Evolutionary conservation across 2,888 invertebrate genomes (phyloP).

Genomic region (Phengaris alcon): DNA sequence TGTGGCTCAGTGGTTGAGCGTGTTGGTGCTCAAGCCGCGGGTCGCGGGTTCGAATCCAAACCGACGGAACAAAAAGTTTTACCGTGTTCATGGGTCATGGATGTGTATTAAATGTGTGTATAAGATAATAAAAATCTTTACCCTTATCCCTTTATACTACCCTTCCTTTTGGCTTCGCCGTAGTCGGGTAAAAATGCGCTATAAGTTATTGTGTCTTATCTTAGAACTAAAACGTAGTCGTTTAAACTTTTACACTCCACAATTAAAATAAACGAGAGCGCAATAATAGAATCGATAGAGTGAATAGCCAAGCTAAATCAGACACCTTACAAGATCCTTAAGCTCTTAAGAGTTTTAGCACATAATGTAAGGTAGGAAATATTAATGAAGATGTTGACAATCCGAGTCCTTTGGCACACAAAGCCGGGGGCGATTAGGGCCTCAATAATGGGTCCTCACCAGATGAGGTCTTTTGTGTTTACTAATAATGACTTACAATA

Average conservation of each 20-base stretch:
- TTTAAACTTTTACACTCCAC: neutral
- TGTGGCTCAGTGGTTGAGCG: no score
- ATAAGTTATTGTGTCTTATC: neutral
- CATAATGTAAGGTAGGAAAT: slow-evolving; percentile 47
- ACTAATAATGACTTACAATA: slow-evolving; percentile 56
- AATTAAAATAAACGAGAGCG: slow-evolving; percentile 19
- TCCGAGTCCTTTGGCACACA: slow-evolving; percentile 60
- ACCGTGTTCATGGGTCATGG: no score
- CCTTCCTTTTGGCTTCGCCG: no score
- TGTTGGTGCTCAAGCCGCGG: no score
- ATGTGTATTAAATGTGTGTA: no score
- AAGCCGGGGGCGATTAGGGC: slow-evolving; percentile 51
- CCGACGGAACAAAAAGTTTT: no score
- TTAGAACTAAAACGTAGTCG: neutral
- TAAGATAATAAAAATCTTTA: no score
- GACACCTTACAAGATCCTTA: slow-evolving; percentile 41
- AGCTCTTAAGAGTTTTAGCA: slow-evolving; percentile 42
- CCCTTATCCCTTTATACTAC: fast-evolving
- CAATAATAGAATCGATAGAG: slow-evolving; percentile 32
- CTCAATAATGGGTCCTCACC: slow-evolving; percentile 46
- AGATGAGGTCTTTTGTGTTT: slow-evolving; percentile 64
- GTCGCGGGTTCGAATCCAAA: no score
- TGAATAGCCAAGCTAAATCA: slow-evolving; percentile 36
- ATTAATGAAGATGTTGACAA: slow-evolving; percentile 71
- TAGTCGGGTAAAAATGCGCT: neutral